phyloP scores from a whole-genome alignment of 2,888 invertebrate species.

The Teleogryllus oceanicus region DNA sequence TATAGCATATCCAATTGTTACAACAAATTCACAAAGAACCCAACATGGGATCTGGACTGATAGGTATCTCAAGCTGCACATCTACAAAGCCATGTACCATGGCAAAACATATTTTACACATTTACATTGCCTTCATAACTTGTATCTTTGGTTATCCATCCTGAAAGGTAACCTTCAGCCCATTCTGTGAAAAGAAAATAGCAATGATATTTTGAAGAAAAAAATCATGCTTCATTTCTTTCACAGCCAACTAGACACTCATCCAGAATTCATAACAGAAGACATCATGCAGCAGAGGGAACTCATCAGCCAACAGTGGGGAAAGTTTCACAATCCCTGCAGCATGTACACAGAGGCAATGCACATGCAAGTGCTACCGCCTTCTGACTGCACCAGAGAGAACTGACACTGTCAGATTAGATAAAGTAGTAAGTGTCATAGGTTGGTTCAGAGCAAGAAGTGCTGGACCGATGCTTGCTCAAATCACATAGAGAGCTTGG shows the following conservation, averaged over 20 bases:
- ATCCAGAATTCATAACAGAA: slow-evolving; percentile 34
- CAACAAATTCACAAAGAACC: not conserved
- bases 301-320: not conserved
- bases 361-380: slow-evolving; percentile 22
- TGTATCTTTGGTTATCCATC: slow-evolving; percentile 7
- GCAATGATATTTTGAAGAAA: slow-evolving; percentile 34
- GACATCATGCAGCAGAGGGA: not conserved
- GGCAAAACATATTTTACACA: not conserved
- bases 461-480: slow-evolving; percentile 40
- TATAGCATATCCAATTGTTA: not conserved
- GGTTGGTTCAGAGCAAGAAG: slow-evolving; percentile 53
- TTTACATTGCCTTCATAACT: slow-evolving; percentile 1
- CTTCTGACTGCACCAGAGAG: not conserved
- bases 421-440: slow-evolving; percentile 67
- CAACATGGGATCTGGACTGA: not conserved
- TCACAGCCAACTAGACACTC: slow-evolving; percentile 35
- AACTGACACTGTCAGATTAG: slow-evolving; percentile 41
- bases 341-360: not conserved
- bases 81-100: not conserved
- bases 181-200: slow-evolving; percentile 4
- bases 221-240: slow-evolving; percentile 38
- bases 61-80: not conserved
- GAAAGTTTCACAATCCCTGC: not conserved
- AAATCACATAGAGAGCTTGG: slow-evolving; percentile 43
- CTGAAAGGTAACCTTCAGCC: not conserved